phyloP scores from a whole-genome alignment of 2,888 invertebrate species.

The Orthosia gracilis region DNA sequence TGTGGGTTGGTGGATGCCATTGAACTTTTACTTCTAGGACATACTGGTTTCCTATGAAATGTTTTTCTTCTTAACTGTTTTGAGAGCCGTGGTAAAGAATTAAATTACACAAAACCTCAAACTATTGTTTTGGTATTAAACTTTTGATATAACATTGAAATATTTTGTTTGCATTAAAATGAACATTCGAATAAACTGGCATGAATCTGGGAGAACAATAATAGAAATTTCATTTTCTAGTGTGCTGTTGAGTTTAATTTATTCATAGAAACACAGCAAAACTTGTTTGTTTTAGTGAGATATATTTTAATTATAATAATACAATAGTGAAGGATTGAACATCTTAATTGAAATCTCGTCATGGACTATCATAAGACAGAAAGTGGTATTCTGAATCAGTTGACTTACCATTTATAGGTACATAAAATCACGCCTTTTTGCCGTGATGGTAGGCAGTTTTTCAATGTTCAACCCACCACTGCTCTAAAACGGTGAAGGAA shows the following conservation, averaged over 20 bases:
- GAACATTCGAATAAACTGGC: conserved; percentile 4
- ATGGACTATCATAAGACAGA: not conserved
- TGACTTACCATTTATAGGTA: not conserved
- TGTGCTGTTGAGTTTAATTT: not conserved
- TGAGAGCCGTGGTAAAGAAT: too few species aligned
- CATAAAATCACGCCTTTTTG: too few species aligned
- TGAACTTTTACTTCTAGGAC: too few species aligned
- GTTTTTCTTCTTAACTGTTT: too few species aligned
- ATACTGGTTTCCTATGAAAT: too few species aligned
- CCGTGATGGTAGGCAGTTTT: too few species aligned
- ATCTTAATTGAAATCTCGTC: not conserved
- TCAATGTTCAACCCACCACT: too few species aligned
- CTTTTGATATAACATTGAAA: not conserved
- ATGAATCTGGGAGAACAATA: not conserved
- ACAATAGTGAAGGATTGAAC: not conserved
- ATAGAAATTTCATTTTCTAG: conserved; percentile 11
- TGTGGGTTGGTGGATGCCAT: too few species aligned
- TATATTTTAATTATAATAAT: conserved; percentile 8
- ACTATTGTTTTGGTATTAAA: too few species aligned
- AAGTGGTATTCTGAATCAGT: not conserved
- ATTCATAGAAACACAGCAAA: not conserved
- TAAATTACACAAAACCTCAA: too few species aligned
- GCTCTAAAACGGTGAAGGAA: too few species aligned
- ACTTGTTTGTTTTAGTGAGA: not conserved
- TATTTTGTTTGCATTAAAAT: conserved; percentile 11